These are phyloP conservation scores for Drosophila rubida DNA, from an alignment of 2,888 invertebrate species.

Conservation along the genomic window DNA sequence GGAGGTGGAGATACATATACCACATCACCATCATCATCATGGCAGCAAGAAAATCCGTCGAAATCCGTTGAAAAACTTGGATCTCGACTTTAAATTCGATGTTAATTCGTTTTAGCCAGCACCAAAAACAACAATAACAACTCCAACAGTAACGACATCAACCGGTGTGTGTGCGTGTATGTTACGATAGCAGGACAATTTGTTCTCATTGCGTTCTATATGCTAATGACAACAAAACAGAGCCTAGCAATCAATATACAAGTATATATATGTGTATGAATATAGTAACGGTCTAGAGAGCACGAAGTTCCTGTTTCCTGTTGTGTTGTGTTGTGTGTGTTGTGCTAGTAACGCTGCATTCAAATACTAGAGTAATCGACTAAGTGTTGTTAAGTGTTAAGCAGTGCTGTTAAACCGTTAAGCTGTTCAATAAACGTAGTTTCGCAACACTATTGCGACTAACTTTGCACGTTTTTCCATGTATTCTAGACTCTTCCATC, in stretches of 20 bases:
- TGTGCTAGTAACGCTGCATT: conserved; percentile 48
- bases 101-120: conserved; percentile 83
- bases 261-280: conserved; percentile 21
- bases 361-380: conserved; percentile 8
- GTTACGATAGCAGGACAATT: conserved; percentile 28
- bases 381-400: conserved; percentile 22
- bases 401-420: conserved; percentile 26
- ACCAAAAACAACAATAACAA: conserved; percentile 48
- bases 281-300: conserved; percentile 47
- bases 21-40: conserved; percentile 83
- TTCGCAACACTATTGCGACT: conserved; percentile 7
- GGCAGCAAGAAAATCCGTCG: conserved; percentile 81
- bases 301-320: conserved; percentile 34
- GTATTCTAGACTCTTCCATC: conserved; percentile 20
- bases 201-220: conserved; percentile 39
- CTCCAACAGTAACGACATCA: conserved; percentile 44
- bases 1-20: conserved; percentile 81
- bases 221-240: conserved; percentile 42
- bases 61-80: conserved; percentile 83
- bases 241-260: conserved; percentile 36
- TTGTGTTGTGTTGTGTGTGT: conserved; percentile 26
- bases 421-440: conserved; percentile 26
- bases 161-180: conserved; percentile 70
- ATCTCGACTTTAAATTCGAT: conserved; percentile 83
- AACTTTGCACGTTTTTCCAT: conserved; percentile 47